A percentile compares a stretch with the other conserved stretches of the same genome.
These are phyloP conservation scores for Lepidocyrtoides sp. DNA, from an alignment of 2,888 invertebrate genomes.

Conservation along the genomic window DNA sequence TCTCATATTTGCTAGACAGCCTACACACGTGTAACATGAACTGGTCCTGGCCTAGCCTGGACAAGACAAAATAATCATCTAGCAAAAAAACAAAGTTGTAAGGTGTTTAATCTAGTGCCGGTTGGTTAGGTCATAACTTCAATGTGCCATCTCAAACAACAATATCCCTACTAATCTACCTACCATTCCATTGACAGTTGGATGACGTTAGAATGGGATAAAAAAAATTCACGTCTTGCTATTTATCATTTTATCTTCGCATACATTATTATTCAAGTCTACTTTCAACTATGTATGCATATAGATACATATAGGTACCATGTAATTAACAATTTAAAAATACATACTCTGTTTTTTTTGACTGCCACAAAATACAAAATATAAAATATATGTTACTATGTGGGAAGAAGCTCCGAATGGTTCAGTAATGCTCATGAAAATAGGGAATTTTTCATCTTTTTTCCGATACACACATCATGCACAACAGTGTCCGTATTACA, in stretches of 20 bases:
- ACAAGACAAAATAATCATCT: neutral
- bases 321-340: constrained; percentile 47
- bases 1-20: neutral
- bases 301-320: neutral
- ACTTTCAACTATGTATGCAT: too few relatives aligned
- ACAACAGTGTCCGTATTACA: neutral
- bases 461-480: too few relatives aligned
- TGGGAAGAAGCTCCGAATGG: neutral
- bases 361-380: constrained; percentile 28
- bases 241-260: neutral
- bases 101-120: neutral
- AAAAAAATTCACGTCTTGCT: neutral
- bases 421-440: too few relatives aligned
- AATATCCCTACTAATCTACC: too few relatives aligned
- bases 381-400: neutral
- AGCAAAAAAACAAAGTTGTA: neutral
- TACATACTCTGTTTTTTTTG: constrained; percentile 14
- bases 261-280: too few relatives aligned
- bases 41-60: constrained; percentile 22
- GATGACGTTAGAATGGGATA: constrained; percentile 18
- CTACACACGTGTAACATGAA: constrained; percentile 34
- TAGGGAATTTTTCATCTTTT: neutral
- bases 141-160: too few relatives aligned
- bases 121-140: constrained; percentile 31
- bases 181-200: constrained; percentile 33